A percentile compares a stretch with the other conserved stretches of the same genome.
Conservation (phyloP, 2,888 invertebrate genomes). For the Chrysolina haemoptera region DNA sequence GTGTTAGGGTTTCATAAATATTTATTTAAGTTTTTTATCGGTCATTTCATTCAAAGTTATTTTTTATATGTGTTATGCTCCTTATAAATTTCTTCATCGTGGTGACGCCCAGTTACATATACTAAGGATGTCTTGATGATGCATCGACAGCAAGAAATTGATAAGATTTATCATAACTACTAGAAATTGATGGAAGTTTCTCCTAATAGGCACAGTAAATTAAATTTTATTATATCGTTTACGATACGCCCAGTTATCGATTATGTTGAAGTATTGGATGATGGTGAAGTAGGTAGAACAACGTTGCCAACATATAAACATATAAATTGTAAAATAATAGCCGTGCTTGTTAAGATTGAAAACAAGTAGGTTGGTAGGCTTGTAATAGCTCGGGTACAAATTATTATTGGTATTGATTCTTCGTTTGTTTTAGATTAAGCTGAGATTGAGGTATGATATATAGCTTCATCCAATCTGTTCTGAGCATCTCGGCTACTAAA, state of each 20-base stretch:
- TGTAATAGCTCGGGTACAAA: conserved; percentile 47
- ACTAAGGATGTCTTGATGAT: not conserved
- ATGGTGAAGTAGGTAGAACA: conserved; percentile 38
- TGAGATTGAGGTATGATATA: conserved; percentile 24
- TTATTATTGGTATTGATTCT: conserved; percentile 53
- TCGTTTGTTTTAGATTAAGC: conserved; percentile 41
- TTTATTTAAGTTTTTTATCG: too few relatives aligned
- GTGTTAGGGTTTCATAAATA: too few relatives aligned
- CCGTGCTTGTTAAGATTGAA: conserved; percentile 40
- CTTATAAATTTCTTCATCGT: too few relatives aligned
- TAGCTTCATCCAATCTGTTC: conserved; percentile 10
- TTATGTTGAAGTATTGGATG: conserved; percentile 21
- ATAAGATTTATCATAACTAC: conserved; percentile 12
- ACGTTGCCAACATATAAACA: conserved; percentile 27
- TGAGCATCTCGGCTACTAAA: conserved; percentile 40
- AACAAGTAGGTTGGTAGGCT: conserved; percentile 30
- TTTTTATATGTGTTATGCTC: too few relatives aligned
- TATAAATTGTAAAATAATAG: conserved; percentile 50
- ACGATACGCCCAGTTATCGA: conserved; percentile 23
- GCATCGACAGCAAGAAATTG: conserved; percentile 1
- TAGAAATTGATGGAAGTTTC: not conserved
- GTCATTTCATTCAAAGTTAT: too few relatives aligned
- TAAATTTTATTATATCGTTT: conserved; percentile 22
- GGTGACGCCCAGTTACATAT: too few relatives aligned
- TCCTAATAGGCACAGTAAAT: conserved; percentile 3